Evolutionary conservation across 2,888 invertebrate species (phyloP), one percentile per base, ranked within the genome.

Genomic region (Ditula angustiorana): DNA sequence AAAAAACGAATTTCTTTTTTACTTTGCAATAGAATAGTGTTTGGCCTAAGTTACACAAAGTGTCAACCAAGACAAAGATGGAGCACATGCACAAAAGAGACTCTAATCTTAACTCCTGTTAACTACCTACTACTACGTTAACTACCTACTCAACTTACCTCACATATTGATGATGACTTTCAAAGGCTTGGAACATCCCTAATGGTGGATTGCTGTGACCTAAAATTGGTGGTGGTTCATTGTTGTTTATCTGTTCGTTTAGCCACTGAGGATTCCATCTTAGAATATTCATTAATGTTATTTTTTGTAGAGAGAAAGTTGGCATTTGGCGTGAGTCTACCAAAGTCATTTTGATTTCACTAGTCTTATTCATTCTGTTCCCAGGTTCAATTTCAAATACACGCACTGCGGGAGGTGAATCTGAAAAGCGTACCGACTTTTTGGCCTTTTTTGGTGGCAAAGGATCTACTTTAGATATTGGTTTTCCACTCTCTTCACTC

Each of bases 211-310:
- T 87, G 50, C 82, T 80, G 24, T 92, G 89, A 0, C 91, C 91
- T 49, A 94, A 81, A 24, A 95, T 93, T 5, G 95, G 93, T 1
- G 95, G 95, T 55, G 94, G 93, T 1, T 90, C 87, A 61, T 87
- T 86, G 10, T 85, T 80, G 50, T 80, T 80, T 21, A 85, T 78
- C 75, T 95, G 94, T 71, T 94, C 94, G 62, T 93, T 82, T 2
- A 96, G 77, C 96, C 96, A 96, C 24, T 92, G 87, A 7, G 95
- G 94, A 74, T 94, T 94, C 96, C 96, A 96, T 19, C 86, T 73
- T 4, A 96, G 86, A 68, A 96, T 93, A 68, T 93, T 91, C 68
- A 92, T 84, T 24, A 95, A 80, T 10, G 94, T 93, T 46, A 93
- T 84, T 68, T 93, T 92, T 70, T 88, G 79, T 47, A 83, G 72